phyloP scores from a whole-genome alignment of 2,888 invertebrate genomes.

The Acheta domesticus region DNA sequence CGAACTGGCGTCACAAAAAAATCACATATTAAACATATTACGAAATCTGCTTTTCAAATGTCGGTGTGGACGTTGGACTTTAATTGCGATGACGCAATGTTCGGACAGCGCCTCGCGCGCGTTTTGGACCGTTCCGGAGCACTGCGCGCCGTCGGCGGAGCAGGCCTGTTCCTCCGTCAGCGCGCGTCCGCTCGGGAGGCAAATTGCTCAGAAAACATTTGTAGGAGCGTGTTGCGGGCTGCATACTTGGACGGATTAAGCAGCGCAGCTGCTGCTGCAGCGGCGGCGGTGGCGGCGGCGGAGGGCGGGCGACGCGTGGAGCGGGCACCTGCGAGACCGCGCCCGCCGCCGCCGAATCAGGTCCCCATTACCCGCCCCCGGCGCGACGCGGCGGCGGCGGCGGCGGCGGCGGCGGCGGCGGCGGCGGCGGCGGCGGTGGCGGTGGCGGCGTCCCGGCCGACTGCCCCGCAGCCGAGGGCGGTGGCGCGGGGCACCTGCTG shows the following conservation, averaged over 20 bases:
- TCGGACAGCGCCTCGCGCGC: too few relatives aligned
- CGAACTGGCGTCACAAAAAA: too few relatives aligned
- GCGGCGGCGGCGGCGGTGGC: neutral
- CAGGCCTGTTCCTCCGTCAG: neutral
- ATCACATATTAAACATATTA: too few relatives aligned
- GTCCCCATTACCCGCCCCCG: constrained; percentile 6
- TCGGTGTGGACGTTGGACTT: too few relatives aligned
- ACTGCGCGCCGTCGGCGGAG: too few relatives aligned
- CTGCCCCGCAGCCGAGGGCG: neutral
- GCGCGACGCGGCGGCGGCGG: neutral
- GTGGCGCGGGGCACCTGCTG: neutral
- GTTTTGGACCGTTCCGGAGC: too few relatives aligned
- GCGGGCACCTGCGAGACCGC: neutral
- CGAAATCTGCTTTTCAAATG: too few relatives aligned
- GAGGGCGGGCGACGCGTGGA: neutral
- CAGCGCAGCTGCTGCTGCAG: neutral
- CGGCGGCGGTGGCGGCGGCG: neutral
- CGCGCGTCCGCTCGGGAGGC: neutral
- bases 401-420: neutral
- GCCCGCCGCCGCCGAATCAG: neutral
- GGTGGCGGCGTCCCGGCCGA: neutral
- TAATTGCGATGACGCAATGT: too few relatives aligned
- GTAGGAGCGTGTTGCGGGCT: constrained; percentile 2
- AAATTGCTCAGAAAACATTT: constrained; percentile 18
- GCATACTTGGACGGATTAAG: neutral